These are phyloP conservation scores for Sialis fuliginosa DNA, from an alignment of 2,888 invertebrate genomes.

Conservation along the genomic window DNA sequence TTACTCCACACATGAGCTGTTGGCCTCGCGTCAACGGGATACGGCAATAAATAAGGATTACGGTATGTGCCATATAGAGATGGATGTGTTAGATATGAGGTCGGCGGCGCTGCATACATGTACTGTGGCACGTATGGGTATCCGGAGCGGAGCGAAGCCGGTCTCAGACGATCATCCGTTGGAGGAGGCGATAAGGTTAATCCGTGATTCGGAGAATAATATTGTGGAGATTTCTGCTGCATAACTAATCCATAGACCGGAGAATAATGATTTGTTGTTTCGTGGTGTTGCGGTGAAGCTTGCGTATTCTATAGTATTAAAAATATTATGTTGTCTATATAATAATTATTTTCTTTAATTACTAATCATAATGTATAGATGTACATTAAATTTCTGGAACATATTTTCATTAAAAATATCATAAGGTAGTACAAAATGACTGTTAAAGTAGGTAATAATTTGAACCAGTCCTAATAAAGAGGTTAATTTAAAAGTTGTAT, in stretches of 20 bases:
- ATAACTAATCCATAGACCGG: conserved; percentile 9
- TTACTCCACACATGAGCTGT: not conserved
- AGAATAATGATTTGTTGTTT: conserved; percentile 5
- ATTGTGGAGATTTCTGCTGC: conserved; percentile 9
- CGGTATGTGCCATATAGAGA: not conserved
- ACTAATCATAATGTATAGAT: no score
- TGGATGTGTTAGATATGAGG: conserved; percentile 1
- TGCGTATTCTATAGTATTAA: no score
- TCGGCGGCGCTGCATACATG: not conserved
- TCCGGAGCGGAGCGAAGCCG: conserved; percentile 13
- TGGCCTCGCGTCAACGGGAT: not conserved
- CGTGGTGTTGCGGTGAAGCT: not conserved
- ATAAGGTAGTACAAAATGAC: no score
- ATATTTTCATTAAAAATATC: no score
- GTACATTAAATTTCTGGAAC: no score
- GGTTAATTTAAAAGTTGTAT: no score
- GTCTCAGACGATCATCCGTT: conserved; percentile 11
- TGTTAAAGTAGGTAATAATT: no score
- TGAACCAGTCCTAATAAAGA: no score
- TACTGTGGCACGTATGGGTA: conserved; percentile 1
- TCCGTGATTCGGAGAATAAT: conserved; percentile 6
- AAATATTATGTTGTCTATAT: no score
- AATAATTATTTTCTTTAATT: no score
- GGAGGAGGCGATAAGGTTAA: conserved; percentile 7
- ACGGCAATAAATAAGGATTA: conserved; percentile 2